Conservation (phyloP, 2,888 invertebrate species). For the Hermaeophaga mercurialis region DNA sequence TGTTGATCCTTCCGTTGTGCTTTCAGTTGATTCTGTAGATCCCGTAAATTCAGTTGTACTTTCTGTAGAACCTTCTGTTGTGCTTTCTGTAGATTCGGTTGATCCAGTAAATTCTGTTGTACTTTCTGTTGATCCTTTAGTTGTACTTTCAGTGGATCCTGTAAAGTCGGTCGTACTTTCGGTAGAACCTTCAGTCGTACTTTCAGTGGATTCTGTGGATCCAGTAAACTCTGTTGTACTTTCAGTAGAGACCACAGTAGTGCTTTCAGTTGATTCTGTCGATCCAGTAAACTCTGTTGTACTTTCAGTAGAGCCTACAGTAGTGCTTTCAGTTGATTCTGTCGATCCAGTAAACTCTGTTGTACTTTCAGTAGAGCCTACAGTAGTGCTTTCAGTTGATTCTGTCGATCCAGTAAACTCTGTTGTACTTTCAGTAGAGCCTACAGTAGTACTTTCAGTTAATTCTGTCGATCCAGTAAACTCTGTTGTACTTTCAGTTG, state of each 20-base stretch:
- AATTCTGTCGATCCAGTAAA: constrained; percentile 28
- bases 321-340: constrained; percentile 18
- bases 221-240: constrained; percentile 33
- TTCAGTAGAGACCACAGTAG: constrained; percentile 25
- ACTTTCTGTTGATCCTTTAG: constrained; percentile 4
- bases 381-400: constrained; percentile 34
- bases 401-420: constrained; percentile 15
- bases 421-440: not conserved
- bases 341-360: constrained; percentile 30
- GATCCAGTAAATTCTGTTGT: constrained; percentile 32
- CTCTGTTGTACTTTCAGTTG: constrained; percentile 38
- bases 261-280: constrained; percentile 20
- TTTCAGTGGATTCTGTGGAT: constrained; percentile 23
- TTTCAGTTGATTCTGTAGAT: constrained; percentile 16
- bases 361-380: constrained; percentile 27
- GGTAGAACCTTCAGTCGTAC: constrained; percentile 17
- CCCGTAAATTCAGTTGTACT: constrained; percentile 18
- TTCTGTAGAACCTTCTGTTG: constrained; percentile 26
- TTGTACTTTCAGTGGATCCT: constrained; percentile 12
- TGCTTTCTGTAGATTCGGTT: constrained; percentile 36
- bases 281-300: constrained; percentile 19
- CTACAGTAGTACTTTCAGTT: not conserved
- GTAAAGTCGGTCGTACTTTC: constrained; percentile 15
- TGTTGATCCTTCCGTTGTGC: constrained; percentile 35
- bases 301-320: constrained; percentile 25